Evolutionary conservation across 2,888 invertebrate species (phyloP), one percentile per base, ranked within the genome.

Genomic region (Eledona agricola): DNA sequence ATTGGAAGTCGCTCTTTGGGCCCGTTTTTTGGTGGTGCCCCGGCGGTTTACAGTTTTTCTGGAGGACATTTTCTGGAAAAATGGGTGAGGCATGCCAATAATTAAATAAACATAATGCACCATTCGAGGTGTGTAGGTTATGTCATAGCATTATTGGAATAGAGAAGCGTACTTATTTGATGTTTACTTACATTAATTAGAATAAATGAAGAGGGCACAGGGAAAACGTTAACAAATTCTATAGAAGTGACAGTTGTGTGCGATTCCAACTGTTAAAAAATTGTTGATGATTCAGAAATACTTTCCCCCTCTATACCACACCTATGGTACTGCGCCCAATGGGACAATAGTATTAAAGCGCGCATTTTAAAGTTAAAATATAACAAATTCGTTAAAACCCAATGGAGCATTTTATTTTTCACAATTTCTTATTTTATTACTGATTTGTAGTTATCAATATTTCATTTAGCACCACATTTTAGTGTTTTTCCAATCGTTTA

Each of bases 1-100:
- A 87, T 99, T 99, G 55, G 96, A 96, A 52, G 99, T 99, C 43
- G 98, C 99, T 55, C 99, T 86, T 79, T 98, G 98, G 34, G 98
- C 98, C 57, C 99, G 89, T 79, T 97, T 97, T 81, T 97, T 97
- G 62, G 93, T 93, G 51, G 93, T 93, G 65, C 90, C 94, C 72
- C 95, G 92, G 75, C 96, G 93, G 66, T 91, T 93, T 67, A 96
- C 96, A 57, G 96, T 93, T 83, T 97, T 97, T 62, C 96, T 88
- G 64, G 96, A 93, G 64, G 96, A 96, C 97, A 97, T 97, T 60
- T 69, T 81, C 60, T 63, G 35, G 6, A 52, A 60, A 19, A 15
- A 9, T n/a, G n/a, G n/a, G n/a, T n/a, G n/a, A n/a, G n/a, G n/a
- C n/a, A n/a, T n/a, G n/a, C n/a, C n/a, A n/a, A n/a, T n/a, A n/a